Evolutionary conservation across 2,888 invertebrate genomes (phyloP).

Genomic region (Chymomyza amoena): DNA sequence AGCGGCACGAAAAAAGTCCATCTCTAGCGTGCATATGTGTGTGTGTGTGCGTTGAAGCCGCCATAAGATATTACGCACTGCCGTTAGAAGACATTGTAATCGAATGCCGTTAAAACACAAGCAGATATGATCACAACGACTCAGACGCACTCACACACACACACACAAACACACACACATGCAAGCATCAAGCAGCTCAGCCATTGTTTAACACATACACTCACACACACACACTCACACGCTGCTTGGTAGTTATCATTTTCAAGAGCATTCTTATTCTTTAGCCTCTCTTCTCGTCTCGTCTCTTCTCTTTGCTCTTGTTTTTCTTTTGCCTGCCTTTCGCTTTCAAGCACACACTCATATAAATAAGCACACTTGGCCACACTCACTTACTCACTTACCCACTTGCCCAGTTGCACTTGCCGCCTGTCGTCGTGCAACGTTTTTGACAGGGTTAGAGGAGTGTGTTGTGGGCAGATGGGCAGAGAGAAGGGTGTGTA

Average conservation of each 20-base stretch:
- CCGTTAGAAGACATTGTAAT: background rate
- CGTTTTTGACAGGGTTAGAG: background rate
- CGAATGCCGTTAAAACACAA: background rate
- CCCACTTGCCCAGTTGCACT: conserved; percentile 35
- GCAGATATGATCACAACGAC: background rate
- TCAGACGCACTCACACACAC: background rate
- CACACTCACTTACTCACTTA: conserved; percentile 57
- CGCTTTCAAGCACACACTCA: conserved; percentile 59
- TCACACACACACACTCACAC: background rate
- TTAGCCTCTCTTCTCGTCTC: background rate
- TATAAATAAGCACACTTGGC: conserved; percentile 58
- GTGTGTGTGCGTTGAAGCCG: background rate
- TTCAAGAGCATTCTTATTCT: conserved; percentile 3
- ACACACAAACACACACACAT: background rate
- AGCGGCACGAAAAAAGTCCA: background rate
- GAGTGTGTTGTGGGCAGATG: too few relatives aligned
- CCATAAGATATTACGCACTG: background rate
- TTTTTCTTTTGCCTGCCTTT: conserved; percentile 4
- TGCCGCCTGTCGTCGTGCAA: background rate
- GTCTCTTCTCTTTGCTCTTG: background rate
- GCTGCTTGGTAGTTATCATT: background rate
- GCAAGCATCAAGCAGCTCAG: background rate
- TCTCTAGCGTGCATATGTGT: background rate
- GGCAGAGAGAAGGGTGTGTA: too few relatives aligned
- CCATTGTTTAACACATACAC: background rate